Evolutionary conservation across 2,797 vertebrate species (phyloP).

Genomic region (Liasis olivaceus): DNA sequence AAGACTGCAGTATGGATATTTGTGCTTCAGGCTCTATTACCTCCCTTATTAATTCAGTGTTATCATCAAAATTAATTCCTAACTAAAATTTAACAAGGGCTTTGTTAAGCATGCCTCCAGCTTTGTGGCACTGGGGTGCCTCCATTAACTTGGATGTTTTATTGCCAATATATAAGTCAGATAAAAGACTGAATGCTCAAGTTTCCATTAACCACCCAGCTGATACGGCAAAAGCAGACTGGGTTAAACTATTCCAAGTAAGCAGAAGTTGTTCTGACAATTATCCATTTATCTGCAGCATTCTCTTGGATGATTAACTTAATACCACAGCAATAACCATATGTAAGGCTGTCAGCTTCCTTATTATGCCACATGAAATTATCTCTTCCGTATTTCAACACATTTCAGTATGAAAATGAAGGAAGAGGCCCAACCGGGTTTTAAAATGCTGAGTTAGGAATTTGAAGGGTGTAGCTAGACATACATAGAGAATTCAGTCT

Average conservation of each 20-base stretch:
- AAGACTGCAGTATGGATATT: not conserved
- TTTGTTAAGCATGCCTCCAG: slow-evolving; percentile 37
- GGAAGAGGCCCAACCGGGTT: slow-evolving; percentile 24
- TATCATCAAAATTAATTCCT: slow-evolving; percentile 30
- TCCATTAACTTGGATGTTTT: slow-evolving; percentile 42
- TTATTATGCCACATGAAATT: slow-evolving; percentile 66
- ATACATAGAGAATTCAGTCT: slow-evolving; percentile 26
- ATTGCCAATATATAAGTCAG: slow-evolving; percentile 1
- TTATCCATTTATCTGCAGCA: slow-evolving; percentile 41
- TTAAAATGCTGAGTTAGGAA: slow-evolving; percentile 52
- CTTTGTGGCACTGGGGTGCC: slow-evolving; percentile 38
- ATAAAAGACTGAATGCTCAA: slow-evolving; percentile 48
- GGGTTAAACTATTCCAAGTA: slow-evolving; percentile 39
- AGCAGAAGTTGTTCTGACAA: slow-evolving; percentile 52
- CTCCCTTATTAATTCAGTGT: not conserved
- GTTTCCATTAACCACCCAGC: slow-evolving; percentile 34
- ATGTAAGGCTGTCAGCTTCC: slow-evolving; percentile 57
- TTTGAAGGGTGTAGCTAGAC: slow-evolving; percentile 33
- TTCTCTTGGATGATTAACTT: slow-evolving; percentile 55
- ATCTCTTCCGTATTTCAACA: slow-evolving; percentile 49
- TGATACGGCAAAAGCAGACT: slow-evolving; percentile 41
- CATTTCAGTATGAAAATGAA: slow-evolving; percentile 43
- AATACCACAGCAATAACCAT: slow-evolving; percentile 47
- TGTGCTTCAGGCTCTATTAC: not conserved
- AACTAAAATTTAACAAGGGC: slow-evolving; percentile 45